phyloP scores from a whole-genome alignment of 2,113 vertebrate species.

The Hemibagrus wyckioides region DNA sequence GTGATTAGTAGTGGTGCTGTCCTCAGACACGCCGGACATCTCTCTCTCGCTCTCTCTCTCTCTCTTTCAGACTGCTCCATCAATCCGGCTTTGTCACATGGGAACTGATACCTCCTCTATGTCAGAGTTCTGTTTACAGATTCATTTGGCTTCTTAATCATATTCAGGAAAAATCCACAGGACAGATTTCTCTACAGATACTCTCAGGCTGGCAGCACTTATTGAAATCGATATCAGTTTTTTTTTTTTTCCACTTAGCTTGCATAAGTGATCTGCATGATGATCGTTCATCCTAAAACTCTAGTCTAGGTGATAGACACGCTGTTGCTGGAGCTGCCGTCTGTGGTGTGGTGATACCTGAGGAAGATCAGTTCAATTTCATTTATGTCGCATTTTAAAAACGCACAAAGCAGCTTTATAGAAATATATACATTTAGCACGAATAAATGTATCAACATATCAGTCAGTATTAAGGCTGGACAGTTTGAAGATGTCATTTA shows the following conservation, averaged over 20 bases:
- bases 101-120: conserved; percentile 60
- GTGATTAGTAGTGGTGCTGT: conserved; percentile 27
- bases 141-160: conserved; percentile 87
- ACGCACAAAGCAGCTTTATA: too few relatives aligned
- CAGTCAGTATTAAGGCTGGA: background rate
- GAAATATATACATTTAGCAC: too few relatives aligned
- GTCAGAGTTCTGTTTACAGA: conserved; percentile 74
- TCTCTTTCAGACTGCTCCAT: conserved; percentile 21
- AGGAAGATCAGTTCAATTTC: too few relatives aligned
- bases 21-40: conserved; percentile 36
- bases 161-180: conserved; percentile 81
- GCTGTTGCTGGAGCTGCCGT: background rate
- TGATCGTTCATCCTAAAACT: background rate
- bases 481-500: background rate
- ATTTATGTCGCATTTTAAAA: too few relatives aligned
- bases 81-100: conserved; percentile 31
- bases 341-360: background rate
- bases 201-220: background rate
- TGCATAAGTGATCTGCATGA: conserved; percentile 1
- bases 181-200: conserved; percentile 79
- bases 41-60: conserved; percentile 30
- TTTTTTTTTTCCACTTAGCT: background rate
- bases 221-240: background rate
- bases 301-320: background rate
- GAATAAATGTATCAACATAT: too few relatives aligned